These are phyloP conservation scores for Gadus chalcogrammus DNA, from an alignment of 2,113 vertebrate species.

Conservation along the genomic window DNA sequence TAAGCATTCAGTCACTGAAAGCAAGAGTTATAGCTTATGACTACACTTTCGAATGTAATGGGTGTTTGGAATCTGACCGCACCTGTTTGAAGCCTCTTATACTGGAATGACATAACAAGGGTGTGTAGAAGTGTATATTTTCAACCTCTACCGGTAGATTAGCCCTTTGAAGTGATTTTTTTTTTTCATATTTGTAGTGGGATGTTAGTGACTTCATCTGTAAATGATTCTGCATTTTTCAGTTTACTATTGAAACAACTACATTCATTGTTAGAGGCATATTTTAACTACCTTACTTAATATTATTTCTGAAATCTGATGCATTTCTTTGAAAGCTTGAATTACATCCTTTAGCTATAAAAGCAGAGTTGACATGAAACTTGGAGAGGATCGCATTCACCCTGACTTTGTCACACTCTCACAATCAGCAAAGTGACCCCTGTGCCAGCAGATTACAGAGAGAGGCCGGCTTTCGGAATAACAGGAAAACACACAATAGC, in stretches of 20 bases:
- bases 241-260: too few species aligned
- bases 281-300: too few species aligned
- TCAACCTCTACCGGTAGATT: too few species aligned
- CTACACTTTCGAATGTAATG: slow-evolving; percentile 20
- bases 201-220: not conserved
- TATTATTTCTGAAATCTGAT: too few species aligned
- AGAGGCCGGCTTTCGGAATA: slow-evolving; percentile 44
- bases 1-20: too few species aligned
- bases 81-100: slow-evolving; percentile 1
- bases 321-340: not conserved
- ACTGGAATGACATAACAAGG: not conserved
- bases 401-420: slow-evolving; percentile 11
- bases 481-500: slow-evolving; percentile 43
- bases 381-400: not conserved
- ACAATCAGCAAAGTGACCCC: slow-evolving; percentile 63
- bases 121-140: not conserved
- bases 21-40: slow-evolving; percentile 24
- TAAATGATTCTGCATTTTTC: not conserved
- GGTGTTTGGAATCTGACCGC: slow-evolving; percentile 32
- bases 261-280: too few species aligned
- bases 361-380: not conserved
- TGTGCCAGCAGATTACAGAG: slow-evolving; percentile 32
- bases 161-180: too few species aligned
- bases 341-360: not conserved
- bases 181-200: slow-evolving; percentile 21